Evolutionary conservation across 2,113 vertebrate species (phyloP).

Genomic region (Ovis aries): DNA sequence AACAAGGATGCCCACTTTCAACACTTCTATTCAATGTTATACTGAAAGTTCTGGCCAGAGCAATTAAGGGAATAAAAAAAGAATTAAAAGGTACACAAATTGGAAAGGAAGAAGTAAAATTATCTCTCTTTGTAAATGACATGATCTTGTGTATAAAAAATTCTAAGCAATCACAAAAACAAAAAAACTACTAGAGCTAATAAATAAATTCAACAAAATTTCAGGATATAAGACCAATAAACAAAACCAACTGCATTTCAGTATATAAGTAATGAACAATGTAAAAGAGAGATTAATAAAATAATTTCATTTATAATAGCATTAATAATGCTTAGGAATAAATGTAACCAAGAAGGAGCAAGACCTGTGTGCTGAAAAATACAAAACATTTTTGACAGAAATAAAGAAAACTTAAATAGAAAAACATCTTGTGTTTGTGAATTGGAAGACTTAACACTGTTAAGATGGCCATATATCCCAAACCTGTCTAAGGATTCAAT

Average conservation of each 20-base stretch:
- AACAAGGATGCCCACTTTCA: not conserved
- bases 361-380: not conserved
- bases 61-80: not conserved
- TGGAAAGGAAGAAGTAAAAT: not conserved
- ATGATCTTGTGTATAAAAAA: not conserved
- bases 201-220: not conserved
- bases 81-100: not conserved
- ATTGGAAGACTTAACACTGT: not conserved
- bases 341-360: not conserved
- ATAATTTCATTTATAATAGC: not conserved
- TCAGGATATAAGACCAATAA: not conserved
- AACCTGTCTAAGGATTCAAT: not conserved
- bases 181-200: not conserved
- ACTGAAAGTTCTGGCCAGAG: not conserved
- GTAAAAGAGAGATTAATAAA: not conserved
- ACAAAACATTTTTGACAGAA: not conserved
- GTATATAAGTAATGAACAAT: not conserved
- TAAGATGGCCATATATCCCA: not conserved
- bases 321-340: not conserved
- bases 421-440: not conserved
- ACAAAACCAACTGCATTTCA: not conserved
- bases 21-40: not conserved
- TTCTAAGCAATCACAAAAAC: not conserved
- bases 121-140: not conserved
- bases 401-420: not conserved